Base-by-base conservation (phyloP, 1,140 invertebrate genomes). In the Euwallacea fornicatus region DNA sequence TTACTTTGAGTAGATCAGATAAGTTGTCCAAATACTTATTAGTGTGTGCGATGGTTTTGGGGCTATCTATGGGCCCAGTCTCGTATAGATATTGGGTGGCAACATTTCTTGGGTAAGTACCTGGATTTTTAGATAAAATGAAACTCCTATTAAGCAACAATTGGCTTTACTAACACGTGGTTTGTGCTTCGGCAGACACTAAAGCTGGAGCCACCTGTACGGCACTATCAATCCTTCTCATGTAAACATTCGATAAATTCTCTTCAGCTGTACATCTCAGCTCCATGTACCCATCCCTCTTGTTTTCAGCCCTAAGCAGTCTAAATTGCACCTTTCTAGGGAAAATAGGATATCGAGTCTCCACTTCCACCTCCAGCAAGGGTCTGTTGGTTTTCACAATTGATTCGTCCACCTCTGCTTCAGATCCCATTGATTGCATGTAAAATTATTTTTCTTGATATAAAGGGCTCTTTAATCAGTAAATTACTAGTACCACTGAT, bases 261-360 rank as follows among this genome's bases (percentile, higher is more conserved):
- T 76, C 84, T 44, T 87, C 83, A 4, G 15, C 10, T 50, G 82
- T 81, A 6, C 87, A 84, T 69, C 84, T 80, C 11, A 92, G 74
- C 76, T 90, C 88, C 54, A 88, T 83, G 72, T 88, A 90, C 43
- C 89, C 88, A 79, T 91, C 89, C 56, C 86, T 82, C 43, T 85
- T 85, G 54, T 86, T 84, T 33, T 85, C 81, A 0, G 83, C 83
- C 64, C 84, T 81, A 47, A 88, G 82, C 21, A 82, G 72, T 54
- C 76, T 68, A 74, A 87, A 86, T 13, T 82, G 76, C 6, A 83
- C 73, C 10, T 83, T 83, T 42, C 83, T 75, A 71, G 84, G 80
- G 47, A 81, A 79, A 42, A 85, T 84, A 13, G 88, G 87, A 81
- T 86, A 89, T 43, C 84, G 82, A 41, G 84, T 82, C 78, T 86